phyloP scores from a whole-genome alignment of 2,113 vertebrate species.

The Anolis carolinensis region DNA sequence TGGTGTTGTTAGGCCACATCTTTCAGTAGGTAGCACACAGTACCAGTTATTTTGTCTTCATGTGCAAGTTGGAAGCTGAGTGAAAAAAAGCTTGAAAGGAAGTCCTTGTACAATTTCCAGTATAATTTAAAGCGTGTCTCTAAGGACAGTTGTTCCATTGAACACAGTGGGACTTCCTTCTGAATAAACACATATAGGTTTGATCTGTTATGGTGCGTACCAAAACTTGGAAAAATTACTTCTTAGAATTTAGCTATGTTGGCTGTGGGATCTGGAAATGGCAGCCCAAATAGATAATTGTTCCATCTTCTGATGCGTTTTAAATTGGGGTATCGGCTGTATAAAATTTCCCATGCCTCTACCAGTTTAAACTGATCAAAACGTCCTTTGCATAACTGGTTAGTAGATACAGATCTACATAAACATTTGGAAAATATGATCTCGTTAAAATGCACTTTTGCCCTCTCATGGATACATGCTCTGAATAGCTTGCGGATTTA shows the following conservation, averaged over 20 bases:
- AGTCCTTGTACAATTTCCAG: constrained; percentile 19
- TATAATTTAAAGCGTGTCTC: constrained; percentile 42
- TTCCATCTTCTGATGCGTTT: constrained; percentile 21
- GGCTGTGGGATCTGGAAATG: too few species aligned
- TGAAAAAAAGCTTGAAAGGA: constrained; percentile 36
- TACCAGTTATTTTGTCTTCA: constrained; percentile 7
- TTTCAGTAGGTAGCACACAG: not conserved
- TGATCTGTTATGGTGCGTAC: constrained; percentile 40
- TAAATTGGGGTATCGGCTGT: constrained; percentile 17
- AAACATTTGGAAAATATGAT: not conserved
- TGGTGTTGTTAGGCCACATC: not conserved
- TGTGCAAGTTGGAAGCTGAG: constrained; percentile 27
- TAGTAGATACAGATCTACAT: not conserved
- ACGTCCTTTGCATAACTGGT: not conserved
- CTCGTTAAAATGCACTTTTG: not conserved
- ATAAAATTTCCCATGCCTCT: constrained; percentile 19
- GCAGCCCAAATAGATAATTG: too few species aligned
- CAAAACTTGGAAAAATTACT: too few species aligned
- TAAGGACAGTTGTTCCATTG: constrained; percentile 41
- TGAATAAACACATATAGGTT: not conserved
- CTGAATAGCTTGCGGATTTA: not conserved
- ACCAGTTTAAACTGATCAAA: not conserved
- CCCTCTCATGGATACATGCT: not conserved
- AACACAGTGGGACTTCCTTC: not conserved
- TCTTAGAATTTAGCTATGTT: too few species aligned